These are phyloP conservation scores for Coranthus polyacanthus DNA, from an alignment of 2,797 vertebrate species.

Conservation along the genomic window DNA sequence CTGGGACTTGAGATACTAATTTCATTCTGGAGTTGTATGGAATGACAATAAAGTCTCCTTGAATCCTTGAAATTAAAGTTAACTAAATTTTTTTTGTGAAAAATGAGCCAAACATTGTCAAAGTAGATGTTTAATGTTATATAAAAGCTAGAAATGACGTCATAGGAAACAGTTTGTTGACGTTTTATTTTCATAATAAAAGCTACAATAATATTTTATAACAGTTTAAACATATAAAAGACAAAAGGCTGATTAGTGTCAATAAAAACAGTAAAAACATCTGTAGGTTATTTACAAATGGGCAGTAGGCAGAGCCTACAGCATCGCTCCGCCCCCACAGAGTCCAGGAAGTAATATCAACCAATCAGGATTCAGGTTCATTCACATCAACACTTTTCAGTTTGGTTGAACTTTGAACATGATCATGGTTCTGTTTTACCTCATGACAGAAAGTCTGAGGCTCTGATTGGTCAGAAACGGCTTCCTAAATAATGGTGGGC, in stretches of 20 bases:
- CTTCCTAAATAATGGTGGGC: no score
- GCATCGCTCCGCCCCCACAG: conserved; percentile 27
- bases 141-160: not conserved
- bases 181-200: conserved; percentile 19
- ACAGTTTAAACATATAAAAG: not conserved
- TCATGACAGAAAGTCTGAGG: no score
- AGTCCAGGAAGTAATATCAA: conserved; percentile 45
- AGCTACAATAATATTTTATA: not conserved
- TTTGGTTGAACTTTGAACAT: not conserved
- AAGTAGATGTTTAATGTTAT: no score
- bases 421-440: not conserved
- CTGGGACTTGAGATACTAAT: no score
- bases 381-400: not conserved
- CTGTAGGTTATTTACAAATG: conserved; percentile 65
- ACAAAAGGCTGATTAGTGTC: not conserved
- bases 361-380: conserved; percentile 34
- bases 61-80: no score
- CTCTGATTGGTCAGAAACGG: no score
- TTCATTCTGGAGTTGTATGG: no score
- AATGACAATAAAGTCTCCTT: no score
- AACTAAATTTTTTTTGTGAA: no score
- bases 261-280: conserved; percentile 25
- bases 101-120: no score
- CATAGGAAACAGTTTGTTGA: not conserved
- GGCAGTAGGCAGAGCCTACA: conserved; percentile 48